Evolutionary conservation across 2,888 invertebrate species (phyloP).

Genomic region (Megastigmus dorsalis): DNA sequence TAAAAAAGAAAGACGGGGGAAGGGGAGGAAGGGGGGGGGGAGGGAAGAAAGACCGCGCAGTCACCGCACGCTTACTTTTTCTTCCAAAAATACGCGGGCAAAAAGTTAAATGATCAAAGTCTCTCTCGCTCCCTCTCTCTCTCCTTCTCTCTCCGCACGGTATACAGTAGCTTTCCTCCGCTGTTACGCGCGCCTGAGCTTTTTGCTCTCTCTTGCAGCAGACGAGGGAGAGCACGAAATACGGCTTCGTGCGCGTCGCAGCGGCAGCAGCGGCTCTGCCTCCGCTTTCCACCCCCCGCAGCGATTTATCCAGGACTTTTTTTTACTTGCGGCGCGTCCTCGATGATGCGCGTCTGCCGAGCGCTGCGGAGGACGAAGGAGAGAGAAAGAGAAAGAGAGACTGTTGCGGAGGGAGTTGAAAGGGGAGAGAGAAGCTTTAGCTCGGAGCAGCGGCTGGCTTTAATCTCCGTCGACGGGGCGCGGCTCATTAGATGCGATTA

Average conservation of each 20-base stretch:
- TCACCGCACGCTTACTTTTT: too few species aligned
- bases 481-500: constrained; percentile 69
- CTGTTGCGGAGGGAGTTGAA: background rate
- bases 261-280: too few species aligned
- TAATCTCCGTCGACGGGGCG: constrained; percentile 65
- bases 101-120: too few species aligned
- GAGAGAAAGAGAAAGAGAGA: too few species aligned
- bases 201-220: background rate
- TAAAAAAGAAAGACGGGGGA: too few species aligned
- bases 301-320: constrained; percentile 23
- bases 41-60: too few species aligned
- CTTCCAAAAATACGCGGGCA: too few species aligned
- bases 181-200: too few species aligned
- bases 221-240: constrained; percentile 3
- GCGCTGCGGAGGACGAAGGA: background rate
- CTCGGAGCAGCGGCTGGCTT: constrained; percentile 49
- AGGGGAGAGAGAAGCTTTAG: background rate
- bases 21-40: too few species aligned
- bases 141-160: background rate
- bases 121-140: background rate
- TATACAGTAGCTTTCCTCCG: too few species aligned
- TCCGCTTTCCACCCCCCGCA: too few species aligned
- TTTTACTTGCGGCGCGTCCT: background rate
- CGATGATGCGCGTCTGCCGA: constrained; percentile 23
- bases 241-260: constrained; percentile 1